A percentile compares a stretch with the other conserved stretches of the same genome.
Conservation (phyloP, 2,113 vertebrate genomes). For the chimpanzee (Pan troglodytes) region DNA sequence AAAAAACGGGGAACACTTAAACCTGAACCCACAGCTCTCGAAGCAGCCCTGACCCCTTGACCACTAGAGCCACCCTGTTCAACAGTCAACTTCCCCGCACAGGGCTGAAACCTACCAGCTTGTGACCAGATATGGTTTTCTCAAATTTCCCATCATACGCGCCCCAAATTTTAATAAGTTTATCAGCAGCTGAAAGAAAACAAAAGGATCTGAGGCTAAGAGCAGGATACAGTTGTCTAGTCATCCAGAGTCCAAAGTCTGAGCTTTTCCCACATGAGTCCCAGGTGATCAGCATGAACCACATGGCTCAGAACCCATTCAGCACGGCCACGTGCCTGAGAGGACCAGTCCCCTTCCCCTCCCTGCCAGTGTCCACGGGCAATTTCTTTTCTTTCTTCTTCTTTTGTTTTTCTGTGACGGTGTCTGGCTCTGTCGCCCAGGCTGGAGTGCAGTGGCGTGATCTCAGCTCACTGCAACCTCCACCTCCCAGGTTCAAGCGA, state of each 20-base stretch:
- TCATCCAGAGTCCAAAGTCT: accelerated
- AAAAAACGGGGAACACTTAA: neutral
- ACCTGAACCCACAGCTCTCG: accelerated
- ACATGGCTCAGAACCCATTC: neutral
- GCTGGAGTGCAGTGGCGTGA: too few species aligned
- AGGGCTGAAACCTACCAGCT: slow-evolving; percentile 90
- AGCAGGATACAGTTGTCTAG: neutral
- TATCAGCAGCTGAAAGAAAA: slow-evolving; percentile 93
- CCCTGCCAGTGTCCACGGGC: accelerated
- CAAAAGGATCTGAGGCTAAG: neutral
- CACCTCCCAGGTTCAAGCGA: too few species aligned
- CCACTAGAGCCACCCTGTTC: accelerated
- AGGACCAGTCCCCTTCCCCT: neutral
- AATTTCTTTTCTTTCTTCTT: too few species aligned
- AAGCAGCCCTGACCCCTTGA: accelerated
- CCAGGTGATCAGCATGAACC: accelerated
- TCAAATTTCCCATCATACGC: slow-evolving; percentile 99
- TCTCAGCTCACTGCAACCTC: too few species aligned
- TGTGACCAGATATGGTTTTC: slow-evolving; percentile 98
- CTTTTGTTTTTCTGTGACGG: too few species aligned
- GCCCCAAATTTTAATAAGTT: slow-evolving; percentile 99
- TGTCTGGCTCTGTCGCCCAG: too few species aligned
- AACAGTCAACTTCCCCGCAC: accelerated
- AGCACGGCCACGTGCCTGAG: accelerated
- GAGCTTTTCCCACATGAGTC: neutral